Evolutionary conservation across 2,888 invertebrate genomes (phyloP).

Genomic region (Aphodius sticticus): DNA sequence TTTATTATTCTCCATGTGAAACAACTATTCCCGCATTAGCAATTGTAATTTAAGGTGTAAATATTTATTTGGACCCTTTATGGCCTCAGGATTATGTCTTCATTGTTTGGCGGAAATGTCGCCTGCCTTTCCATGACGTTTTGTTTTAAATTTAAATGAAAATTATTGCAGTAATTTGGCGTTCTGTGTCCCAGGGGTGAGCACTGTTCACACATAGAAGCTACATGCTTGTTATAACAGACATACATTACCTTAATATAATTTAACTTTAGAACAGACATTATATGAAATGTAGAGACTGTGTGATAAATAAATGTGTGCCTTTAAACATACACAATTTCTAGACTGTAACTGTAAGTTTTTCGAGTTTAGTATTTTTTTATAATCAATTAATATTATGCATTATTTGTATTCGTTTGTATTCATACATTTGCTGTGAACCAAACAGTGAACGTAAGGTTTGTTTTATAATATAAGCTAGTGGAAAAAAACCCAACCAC

Average conservation of each 20-base stretch:
- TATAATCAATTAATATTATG: too few relatives aligned
- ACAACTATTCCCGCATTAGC: not conserved
- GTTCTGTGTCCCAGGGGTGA: not conserved
- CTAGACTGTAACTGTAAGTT: not conserved
- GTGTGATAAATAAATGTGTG: not conserved
- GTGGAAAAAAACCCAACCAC: too few relatives aligned
- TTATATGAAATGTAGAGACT: constrained; percentile 4
- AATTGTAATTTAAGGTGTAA: not conserved
- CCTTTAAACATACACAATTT: not conserved
- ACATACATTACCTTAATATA: not conserved
- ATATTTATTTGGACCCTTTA: not conserved
- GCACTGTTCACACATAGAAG: not conserved
- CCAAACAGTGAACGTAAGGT: too few relatives aligned
- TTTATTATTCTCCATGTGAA: not conserved
- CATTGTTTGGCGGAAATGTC: not conserved
- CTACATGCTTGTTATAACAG: not conserved
- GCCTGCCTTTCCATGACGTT: not conserved
- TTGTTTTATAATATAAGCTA: too few relatives aligned
- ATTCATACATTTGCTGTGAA: too few relatives aligned
- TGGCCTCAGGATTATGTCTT: not conserved
- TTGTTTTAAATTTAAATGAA: constrained; percentile 4
- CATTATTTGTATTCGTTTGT: too few relatives aligned
- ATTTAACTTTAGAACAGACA: not conserved
- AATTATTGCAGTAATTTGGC: not conserved
- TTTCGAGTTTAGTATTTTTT: too few relatives aligned